A percentile compares a stretch with the other conserved stretches of the same genome.
These are phyloP conservation scores for Clepsis dumicolana DNA, from an alignment of 2,888 invertebrate genomes.

Conservation along the genomic window DNA sequence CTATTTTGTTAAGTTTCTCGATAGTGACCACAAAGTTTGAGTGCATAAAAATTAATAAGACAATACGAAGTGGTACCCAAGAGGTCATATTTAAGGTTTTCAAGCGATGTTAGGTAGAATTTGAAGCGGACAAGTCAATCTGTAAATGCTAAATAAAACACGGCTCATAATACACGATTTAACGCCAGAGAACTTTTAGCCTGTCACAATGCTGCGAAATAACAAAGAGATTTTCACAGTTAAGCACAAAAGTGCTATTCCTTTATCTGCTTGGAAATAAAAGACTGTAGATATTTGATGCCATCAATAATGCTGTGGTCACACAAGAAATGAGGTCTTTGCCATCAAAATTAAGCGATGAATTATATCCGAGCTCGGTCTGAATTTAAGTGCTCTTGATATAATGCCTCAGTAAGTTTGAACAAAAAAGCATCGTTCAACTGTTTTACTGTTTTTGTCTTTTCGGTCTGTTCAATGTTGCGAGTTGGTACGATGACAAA, in stretches of 20 bases:
- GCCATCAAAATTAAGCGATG: constrained; percentile 35
- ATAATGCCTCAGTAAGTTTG: constrained; percentile 30
- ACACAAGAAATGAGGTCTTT: constrained; percentile 18
- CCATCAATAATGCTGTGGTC: constrained; percentile 37
- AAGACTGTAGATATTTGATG: constrained; percentile 30
- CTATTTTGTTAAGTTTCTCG: too few species aligned
- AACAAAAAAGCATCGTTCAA: constrained; percentile 17
- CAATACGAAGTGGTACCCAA: too few species aligned
- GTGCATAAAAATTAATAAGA: too few species aligned
- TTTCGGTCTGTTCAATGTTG: not conserved
- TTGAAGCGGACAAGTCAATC: too few species aligned
- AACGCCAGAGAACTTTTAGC: not conserved
- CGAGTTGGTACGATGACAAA: not conserved
- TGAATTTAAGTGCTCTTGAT: constrained; percentile 34
- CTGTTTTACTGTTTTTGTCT: constrained; percentile 15
- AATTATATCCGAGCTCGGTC: constrained; percentile 26
- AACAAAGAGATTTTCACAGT: constrained; percentile 14
- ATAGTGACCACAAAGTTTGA: too few species aligned
- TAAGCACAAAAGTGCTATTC: constrained; percentile 19
- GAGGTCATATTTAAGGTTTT: too few species aligned
- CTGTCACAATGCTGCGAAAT: constrained; percentile 1
- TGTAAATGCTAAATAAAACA: too few species aligned
- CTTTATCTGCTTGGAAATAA: constrained; percentile 13
- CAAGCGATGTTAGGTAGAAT: too few species aligned
- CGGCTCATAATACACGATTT: not conserved